Percentiles rank a stretch among this genome's conserved stretches.
Conservation (phyloP, 2,888 invertebrate genomes). For the Trypoxylon attenuatum region DNA sequence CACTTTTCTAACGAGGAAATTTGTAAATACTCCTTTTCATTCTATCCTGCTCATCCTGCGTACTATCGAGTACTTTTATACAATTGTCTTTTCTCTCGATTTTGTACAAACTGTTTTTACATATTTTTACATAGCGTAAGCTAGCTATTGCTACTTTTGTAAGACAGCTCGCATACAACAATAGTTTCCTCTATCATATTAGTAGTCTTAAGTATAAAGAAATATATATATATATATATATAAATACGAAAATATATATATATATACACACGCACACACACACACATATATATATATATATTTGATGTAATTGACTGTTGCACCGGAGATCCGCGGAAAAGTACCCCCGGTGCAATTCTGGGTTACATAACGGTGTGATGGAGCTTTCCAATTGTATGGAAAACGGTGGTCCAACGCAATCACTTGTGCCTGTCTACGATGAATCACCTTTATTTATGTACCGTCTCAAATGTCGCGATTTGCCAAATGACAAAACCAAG, state of each 20-base stretch:
- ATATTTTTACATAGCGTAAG: constrained; percentile 65
- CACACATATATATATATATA: constrained; percentile 20
- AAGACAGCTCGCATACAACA: constrained; percentile 59
- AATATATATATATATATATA: constrained; percentile 25
- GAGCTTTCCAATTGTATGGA: constrained; percentile 52
- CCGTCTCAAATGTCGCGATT: constrained; percentile 40
- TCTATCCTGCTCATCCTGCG: constrained; percentile 45
- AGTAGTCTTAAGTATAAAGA: constrained; percentile 39
- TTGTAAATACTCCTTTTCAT: constrained; percentile 66
- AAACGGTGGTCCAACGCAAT: constrained; percentile 39
- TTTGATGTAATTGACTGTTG: constrained; percentile 60
- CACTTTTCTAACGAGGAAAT: constrained; percentile 34
- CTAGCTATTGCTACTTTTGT: constrained; percentile 58
- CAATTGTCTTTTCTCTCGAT: constrained; percentile 68
- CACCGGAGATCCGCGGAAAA: constrained; percentile 46
- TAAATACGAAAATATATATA: constrained; percentile 15
- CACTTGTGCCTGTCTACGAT: constrained; percentile 33
- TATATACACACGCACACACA: constrained; percentile 3
- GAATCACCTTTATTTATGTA: constrained; percentile 31
- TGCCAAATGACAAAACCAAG: constrained; percentile 46
- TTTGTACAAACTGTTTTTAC: constrained; percentile 74
- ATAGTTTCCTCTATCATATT: constrained; percentile 62
- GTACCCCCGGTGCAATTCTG: constrained; percentile 57
- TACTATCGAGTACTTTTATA: constrained; percentile 65
- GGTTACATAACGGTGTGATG: constrained; percentile 61